These are phyloP conservation scores for Acleris literana DNA, from an alignment of 2,888 invertebrate genomes.

Conservation along the genomic window DNA sequence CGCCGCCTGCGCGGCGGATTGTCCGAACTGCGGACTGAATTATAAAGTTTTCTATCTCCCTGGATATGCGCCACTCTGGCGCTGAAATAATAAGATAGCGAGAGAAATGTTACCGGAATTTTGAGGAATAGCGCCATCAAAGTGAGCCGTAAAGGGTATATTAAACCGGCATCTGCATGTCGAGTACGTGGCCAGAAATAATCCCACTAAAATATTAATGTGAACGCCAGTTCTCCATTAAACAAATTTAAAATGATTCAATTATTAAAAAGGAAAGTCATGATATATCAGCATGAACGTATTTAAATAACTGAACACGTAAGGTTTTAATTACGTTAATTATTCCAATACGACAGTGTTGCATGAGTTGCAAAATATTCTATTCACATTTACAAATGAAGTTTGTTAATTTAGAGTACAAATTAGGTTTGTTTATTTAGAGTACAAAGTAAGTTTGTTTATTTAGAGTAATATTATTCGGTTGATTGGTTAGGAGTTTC, in stretches of 20 bases:
- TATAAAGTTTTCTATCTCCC: conserved; percentile 38
- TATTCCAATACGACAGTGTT: neutral
- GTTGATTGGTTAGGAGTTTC: conserved; percentile 17
- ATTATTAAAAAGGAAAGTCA: conserved; percentile 23
- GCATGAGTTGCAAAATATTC: conserved; percentile 12
- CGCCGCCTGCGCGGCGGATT: conserved; percentile 34
- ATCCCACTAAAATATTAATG: conserved; percentile 37
- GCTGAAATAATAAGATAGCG: conserved; percentile 37
- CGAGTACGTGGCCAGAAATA: conserved; percentile 31
- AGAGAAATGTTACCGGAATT: conserved; percentile 34
- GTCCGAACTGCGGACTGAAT: conserved; percentile 37
- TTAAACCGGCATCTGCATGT: conserved; percentile 32
- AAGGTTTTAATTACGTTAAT: conserved; percentile 18
- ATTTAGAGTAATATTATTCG: too few relatives aligned
- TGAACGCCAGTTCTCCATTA: conserved; percentile 16
- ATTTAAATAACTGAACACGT: conserved; percentile 1
- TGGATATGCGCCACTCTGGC: conserved; percentile 31
- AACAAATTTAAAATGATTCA: conserved; percentile 24
- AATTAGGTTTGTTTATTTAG: too few relatives aligned
- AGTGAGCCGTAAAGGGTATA: conserved; percentile 35
- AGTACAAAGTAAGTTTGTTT: too few relatives aligned
- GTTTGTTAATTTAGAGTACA: too few relatives aligned
- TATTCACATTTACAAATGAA: too few relatives aligned
- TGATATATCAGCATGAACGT: conserved; percentile 16
- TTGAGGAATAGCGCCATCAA: conserved; percentile 33